Base-by-base conservation (phyloP, 2,888 invertebrate species). In the Subacronicta megacephala region DNA sequence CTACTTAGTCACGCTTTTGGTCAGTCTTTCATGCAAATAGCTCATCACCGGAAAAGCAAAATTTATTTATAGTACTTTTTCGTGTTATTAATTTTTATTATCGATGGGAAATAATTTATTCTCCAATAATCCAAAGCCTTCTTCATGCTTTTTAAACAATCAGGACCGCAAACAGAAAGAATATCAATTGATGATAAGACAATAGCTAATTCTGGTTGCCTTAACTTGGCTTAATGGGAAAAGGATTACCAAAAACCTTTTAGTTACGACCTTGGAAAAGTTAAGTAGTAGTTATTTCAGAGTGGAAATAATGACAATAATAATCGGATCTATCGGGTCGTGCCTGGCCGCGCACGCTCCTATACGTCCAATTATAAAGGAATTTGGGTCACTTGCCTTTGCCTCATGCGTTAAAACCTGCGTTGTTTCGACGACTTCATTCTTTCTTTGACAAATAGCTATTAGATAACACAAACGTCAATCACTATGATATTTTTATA, bases 371-470 rank as follows among this genome's bases (percentile, higher is more conserved):
- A 77, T 72, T 75, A 76, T 42, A 9, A 37, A 58, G 60, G 75
- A 61, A 76, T 76, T 72, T 65, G 62, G 76, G 76, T 74, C 76
- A 72, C 58, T 55, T 52, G 70, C 62, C 64, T 72, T 76, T 70
- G 62, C 74, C 18, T 64, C 66, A 76, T 41, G 46, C 46, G 37
- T 56, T 58, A 67, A 69, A 75, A 68, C 71, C 47, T 52, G 36
- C 40, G 43, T 49, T 42, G 49, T 65, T 74, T 66, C 49, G 61
- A 66, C 60, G 54, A 65, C 53, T 74, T 61, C 57, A 69, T 72
- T 72, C 9, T 46, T 59, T 46, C 43, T 63, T 65, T 67, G 72
- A 70, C 70, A 75, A 50, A 62, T 52, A 52, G 53, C 12, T 51
- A 40, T 58, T 69, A 62, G 33, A 53, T 69, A 55, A 63, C 26